A percentile compares a stretch with the other conserved stretches of the same genome.
Evolutionary conservation across 2,888 invertebrate species (phyloP).

Genomic region (Opisthograptis luteolata): DNA sequence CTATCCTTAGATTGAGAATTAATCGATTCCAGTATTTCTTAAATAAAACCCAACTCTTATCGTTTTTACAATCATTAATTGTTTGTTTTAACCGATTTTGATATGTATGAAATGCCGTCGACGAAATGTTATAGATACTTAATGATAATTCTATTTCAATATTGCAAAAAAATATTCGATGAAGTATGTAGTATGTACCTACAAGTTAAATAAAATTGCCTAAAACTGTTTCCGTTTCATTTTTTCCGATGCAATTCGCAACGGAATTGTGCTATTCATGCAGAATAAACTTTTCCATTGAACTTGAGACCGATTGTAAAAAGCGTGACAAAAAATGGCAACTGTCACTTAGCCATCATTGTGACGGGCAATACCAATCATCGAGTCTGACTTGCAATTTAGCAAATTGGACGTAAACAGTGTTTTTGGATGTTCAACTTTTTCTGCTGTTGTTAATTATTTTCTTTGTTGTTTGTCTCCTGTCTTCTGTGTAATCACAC

Average conservation of each 20-base stretch:
- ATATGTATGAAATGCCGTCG: too few species aligned
- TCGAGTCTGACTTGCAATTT: conserved; percentile 13
- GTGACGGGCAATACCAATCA: conserved; percentile 9
- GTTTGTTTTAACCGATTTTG: too few species aligned
- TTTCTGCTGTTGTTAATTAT: background rate
- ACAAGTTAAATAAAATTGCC: too few species aligned
- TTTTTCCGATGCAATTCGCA: background rate
- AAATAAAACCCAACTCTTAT: too few species aligned
- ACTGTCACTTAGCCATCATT: conserved; percentile 18
- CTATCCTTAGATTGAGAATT: too few species aligned
- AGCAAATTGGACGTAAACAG: conserved; percentile 6
- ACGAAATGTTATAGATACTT: too few species aligned
- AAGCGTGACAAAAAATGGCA: conserved; percentile 8
- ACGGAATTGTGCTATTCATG: background rate
- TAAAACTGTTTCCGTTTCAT: conserved; percentile 2
- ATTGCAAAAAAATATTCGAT: too few species aligned
- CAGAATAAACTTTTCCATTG: conserved; percentile 13
- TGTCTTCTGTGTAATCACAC: too few species aligned
- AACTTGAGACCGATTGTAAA: conserved; percentile 15
- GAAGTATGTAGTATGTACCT: too few species aligned
- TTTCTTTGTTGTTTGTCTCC: background rate
- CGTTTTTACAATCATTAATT: too few species aligned
- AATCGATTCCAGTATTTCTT: too few species aligned
- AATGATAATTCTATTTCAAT: too few species aligned
- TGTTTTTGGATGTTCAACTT: conserved; percentile 3